A percentile compares a stretch with the other conserved stretches of the same genome.
These are phyloP conservation scores for Iselma pallidipennis DNA, from an alignment of 2,888 invertebrate species.

Conservation along the genomic window DNA sequence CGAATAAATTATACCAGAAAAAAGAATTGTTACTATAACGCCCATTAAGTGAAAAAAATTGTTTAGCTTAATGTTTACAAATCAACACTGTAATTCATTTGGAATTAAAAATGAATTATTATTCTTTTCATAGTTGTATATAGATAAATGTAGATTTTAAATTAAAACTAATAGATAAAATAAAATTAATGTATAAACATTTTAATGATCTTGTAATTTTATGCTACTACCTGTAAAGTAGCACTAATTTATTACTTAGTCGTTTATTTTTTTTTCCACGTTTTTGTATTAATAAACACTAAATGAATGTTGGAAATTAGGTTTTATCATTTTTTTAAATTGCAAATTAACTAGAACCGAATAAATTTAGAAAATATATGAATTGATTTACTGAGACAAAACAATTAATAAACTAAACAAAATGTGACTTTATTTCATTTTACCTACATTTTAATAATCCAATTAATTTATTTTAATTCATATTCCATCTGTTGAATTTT, in stretches of 20 bases:
- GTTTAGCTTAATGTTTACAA: not conserved
- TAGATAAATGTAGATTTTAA: not conserved
- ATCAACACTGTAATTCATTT: not conserved
- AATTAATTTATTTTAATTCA: no score
- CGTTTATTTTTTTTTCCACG: no score
- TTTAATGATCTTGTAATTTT: conserved; percentile 1
- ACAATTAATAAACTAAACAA: no score
- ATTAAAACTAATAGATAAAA: not conserved
- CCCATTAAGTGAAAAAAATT: not conserved
- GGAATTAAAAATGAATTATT: not conserved
- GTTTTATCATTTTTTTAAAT: not conserved
- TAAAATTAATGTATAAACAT: not conserved
- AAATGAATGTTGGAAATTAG: not conserved
- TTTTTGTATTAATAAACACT: no score
- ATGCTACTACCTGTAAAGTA: not conserved
- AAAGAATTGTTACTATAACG: no score
- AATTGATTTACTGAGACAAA: no score
- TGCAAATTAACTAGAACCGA: not conserved
- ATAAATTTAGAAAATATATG: no score
- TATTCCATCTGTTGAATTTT: no score
- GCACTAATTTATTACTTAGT: no score
- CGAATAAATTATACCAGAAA: no score
- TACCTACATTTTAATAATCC: no score
- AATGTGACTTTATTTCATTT: no score
- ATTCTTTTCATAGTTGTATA: not conserved